Conservation (phyloP, 2,888 invertebrate species). For the Pinctada fucata region DNA sequence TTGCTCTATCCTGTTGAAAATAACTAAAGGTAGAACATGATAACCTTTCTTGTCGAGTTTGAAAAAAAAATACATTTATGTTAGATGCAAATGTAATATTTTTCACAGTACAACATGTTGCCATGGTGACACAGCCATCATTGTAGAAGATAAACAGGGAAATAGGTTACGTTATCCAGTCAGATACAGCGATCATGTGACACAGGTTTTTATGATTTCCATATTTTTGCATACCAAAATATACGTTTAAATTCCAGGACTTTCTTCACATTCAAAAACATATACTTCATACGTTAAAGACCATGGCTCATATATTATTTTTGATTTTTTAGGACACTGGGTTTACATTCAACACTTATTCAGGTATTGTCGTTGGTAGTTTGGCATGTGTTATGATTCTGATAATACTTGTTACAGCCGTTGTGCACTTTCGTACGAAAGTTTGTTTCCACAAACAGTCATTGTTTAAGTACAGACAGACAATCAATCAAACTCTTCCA, state of each 20-base stretch:
- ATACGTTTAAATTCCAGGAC: neutral
- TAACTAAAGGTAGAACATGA: too few relatives aligned
- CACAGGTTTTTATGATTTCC: neutral
- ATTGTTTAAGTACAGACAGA: too few relatives aligned
- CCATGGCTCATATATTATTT: neutral
- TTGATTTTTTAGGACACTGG: neutral
- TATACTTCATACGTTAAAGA: too few relatives aligned
- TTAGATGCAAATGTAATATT: too few relatives aligned
- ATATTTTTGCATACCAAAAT: neutral
- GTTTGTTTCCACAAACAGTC: neutral
- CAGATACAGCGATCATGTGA: conserved; percentile 12
- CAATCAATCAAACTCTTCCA: too few relatives aligned
- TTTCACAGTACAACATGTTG: conserved; percentile 34
- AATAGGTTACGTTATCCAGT: conserved; percentile 33
- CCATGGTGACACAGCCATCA: conserved; percentile 18
- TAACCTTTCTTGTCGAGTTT: too few relatives aligned
- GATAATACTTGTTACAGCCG: neutral
- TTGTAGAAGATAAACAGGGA: conserved; percentile 33
- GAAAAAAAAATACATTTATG: too few relatives aligned
- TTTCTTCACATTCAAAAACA: neutral
- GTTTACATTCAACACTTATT: neutral
- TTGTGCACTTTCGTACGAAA: neutral
- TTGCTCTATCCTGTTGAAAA: too few relatives aligned
- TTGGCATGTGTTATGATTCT: conserved; percentile 6
- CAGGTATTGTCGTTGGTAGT: conserved; percentile 3